Percentiles rank a stretch among this genome's conserved stretches.
phyloP scores from a whole-genome alignment of 2,113 vertebrate species.

The Sylvicapra grimmia region DNA sequence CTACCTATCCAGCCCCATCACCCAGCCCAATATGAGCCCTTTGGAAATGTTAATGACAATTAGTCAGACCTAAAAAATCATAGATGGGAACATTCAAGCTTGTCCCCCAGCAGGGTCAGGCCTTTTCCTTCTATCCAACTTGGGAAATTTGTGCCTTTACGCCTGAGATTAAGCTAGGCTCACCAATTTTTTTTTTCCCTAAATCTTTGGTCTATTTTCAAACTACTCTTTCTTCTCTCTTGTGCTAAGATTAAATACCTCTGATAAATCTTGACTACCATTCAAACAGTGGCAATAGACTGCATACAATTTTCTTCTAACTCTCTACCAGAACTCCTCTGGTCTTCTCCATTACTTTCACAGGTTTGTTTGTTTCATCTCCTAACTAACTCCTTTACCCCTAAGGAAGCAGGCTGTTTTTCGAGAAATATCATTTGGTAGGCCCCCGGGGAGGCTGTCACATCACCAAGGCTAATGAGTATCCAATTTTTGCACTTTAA shows the following conservation, averaged over 20 bases:
- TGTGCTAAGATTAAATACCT: constrained; percentile 61
- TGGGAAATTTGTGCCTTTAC: constrained; percentile 10
- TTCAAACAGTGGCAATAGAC: constrained; percentile 47
- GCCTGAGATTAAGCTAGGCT: constrained; percentile 18
- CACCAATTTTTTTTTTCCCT: background rate
- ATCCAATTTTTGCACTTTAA: constrained; percentile 24
- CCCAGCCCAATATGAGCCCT: background rate
- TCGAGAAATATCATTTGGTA: background rate
- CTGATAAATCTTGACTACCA: constrained; percentile 58
- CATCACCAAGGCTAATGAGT: constrained; percentile 27
- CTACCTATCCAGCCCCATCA: background rate
- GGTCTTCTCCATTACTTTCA: constrained; percentile 11
- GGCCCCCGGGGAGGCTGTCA: background rate
- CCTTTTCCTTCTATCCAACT: background rate
- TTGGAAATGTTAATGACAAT: background rate
- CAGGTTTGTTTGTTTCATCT: constrained; percentile 6
- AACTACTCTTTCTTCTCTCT: constrained; percentile 43
- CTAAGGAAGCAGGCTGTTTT: background rate
- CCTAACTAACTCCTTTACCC: background rate
- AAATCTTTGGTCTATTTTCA: constrained; percentile 60
- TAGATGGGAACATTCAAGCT: background rate
- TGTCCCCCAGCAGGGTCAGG: background rate
- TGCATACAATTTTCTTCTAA: constrained; percentile 37
- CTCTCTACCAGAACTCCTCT: background rate
- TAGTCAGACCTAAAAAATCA: background rate